A percentile compares a stretch with the other conserved stretches of the same genome.
phyloP scores from a whole-genome alignment of 2,113 vertebrate species.

The Myrmophylax atrothorax region DNA sequence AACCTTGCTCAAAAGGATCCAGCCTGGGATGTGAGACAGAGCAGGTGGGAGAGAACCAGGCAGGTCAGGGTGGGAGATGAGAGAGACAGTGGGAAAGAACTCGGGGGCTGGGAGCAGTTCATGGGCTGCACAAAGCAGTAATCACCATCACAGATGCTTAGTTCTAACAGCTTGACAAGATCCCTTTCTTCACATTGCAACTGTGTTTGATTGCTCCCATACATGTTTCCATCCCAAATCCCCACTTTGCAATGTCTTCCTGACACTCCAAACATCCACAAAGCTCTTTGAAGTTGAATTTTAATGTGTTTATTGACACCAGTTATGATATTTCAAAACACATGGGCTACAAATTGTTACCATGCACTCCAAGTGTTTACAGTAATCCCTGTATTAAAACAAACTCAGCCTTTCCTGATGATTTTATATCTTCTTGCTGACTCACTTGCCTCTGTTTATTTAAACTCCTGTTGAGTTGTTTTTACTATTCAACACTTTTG shows the following conservation, averaged over 20 bases:
- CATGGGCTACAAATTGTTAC: constrained; percentile 71
- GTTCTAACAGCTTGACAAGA: constrained; percentile 36
- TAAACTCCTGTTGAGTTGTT: constrained; percentile 38
- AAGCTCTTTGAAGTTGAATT: constrained; percentile 70
- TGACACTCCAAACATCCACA: constrained; percentile 68
- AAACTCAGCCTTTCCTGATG: constrained; percentile 67
- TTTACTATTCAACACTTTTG: background rate
- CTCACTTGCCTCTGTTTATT: constrained; percentile 41
- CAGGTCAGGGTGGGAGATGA: background rate
- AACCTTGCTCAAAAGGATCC: fast-evolving
- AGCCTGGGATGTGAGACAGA: fast-evolving
- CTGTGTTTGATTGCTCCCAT: constrained; percentile 38
- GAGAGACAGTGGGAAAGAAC: background rate
- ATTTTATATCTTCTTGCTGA: constrained; percentile 61
- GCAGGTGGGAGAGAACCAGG: background rate
- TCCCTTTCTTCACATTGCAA: constrained; percentile 18
- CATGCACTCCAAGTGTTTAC: constrained; percentile 71
- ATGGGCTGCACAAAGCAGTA: background rate
- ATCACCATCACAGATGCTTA: constrained; percentile 52
- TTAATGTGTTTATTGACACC: constrained; percentile 78
- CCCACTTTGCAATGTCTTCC: background rate
- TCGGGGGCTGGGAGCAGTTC: background rate
- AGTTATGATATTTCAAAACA: constrained; percentile 71
- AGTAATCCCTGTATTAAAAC: constrained; percentile 65
- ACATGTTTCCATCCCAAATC: background rate